Evolutionary conservation across 1,140 invertebrate genomes (phyloP), one percentile per base, ranked within the genome.

Genomic region (Gonioctena quinquepunctata): DNA sequence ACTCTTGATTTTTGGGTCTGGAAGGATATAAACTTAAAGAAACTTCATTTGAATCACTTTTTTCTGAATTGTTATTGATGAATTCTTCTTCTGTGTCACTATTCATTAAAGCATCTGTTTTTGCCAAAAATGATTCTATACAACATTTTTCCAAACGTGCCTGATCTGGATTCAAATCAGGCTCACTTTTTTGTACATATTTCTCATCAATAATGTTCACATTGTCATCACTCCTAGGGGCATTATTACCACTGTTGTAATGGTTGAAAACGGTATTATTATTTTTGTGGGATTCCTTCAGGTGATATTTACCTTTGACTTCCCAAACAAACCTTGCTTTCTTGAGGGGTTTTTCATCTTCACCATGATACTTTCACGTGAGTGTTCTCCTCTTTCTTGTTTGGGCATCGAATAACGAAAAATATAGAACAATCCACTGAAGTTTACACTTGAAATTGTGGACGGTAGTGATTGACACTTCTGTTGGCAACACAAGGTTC

Each of bases 301-400:
- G 80, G 78, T 88, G 85, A 78, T 86, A 86, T 85, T 86, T 88
- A 19, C 88, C 87, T 80, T 90, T 89, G 28, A 89, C 85, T 85
- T 90, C 87, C 88, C 88, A 89, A 50, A 87, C 83, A 83, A 87
- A 89, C 73, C 86, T 83, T 23, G 88, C 88, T 81, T 89, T 89
- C 79, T 90, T 90, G 65, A 88, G 83, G 71, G 87, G 87, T 80
- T 85, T 85, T 71, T 87, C 85, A 64, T 82, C 81, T 74, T 83
- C 84, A 54, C 69, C 70, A n/a, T 26, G n/a, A 13, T 73, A 21
- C 21, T 50, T 65, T 73, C 49, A n/a, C 65, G 26, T 11, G 69
- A 67, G 22, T 63, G 23, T 22, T 70, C 62, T 16, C 65, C 69
- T 69, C 57, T 67, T 25, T 70, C 48, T 48, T 48, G 33, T 11